Conservation (phyloP, 2,113 vertebrate species). For the Eubucco bourcierii region DNA sequence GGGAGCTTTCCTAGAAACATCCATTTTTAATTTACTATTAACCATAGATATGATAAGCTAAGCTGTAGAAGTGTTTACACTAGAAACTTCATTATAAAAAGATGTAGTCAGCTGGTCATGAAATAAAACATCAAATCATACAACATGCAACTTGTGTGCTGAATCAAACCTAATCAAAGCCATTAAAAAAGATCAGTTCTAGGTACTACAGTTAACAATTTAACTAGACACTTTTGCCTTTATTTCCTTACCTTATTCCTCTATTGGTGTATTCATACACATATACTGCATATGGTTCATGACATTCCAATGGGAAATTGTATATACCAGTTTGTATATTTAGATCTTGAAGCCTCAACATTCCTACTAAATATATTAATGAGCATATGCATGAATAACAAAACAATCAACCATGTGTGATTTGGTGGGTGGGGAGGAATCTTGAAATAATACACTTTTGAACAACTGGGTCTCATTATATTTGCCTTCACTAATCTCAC, state of each 20-base stretch:
- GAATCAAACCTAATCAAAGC: neutral
- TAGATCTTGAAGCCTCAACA: neutral
- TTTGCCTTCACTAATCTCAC: neutral
- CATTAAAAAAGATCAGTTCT: neutral
- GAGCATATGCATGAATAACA: neutral
- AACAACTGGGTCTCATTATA: neutral
- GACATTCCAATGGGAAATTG: neutral
- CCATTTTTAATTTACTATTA: neutral
- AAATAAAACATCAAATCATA: neutral
- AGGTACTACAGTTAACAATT: neutral
- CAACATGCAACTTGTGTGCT: neutral
- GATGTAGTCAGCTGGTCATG: neutral
- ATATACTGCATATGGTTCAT: neutral
- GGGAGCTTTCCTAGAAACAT: neutral
- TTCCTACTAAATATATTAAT: neutral
- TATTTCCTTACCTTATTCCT: neutral
- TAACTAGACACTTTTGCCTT: neutral
- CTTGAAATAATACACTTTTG: neutral
- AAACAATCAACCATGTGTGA: neutral
- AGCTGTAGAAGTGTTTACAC: neutral
- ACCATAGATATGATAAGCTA: neutral
- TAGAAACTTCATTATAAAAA: neutral
- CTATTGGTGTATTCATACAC: neutral
- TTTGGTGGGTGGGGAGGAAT: accelerated
- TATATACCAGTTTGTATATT: neutral